These are phyloP conservation scores for Aldrovandia affinis DNA, from an alignment of 2,797 vertebrate genomes.

Conservation along the genomic window DNA sequence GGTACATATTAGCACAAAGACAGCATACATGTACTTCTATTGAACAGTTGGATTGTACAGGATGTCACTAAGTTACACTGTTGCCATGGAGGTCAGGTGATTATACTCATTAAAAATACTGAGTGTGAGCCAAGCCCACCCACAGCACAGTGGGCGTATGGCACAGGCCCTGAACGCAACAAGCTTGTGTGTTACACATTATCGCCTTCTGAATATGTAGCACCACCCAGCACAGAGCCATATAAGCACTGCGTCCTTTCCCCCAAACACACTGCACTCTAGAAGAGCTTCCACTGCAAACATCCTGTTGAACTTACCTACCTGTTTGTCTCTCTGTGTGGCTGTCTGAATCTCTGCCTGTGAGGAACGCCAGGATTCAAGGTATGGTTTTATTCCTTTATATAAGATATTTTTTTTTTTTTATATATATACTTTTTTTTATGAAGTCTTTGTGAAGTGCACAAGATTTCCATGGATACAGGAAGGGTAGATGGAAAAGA, in stretches of 20 bases:
- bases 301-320: not conserved
- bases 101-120: not conserved
- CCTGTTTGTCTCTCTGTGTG: not conserved
- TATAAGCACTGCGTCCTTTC: constrained; percentile 3
- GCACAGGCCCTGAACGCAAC: not conserved
- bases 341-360: not conserved
- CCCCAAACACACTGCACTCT: not conserved
- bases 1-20: not conserved
- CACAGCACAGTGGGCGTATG: not conserved
- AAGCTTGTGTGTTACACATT: not conserved
- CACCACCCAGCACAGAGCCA: not conserved
- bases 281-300: not conserved
- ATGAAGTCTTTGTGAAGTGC: no score
- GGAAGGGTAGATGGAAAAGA: no score
- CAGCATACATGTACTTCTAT: not conserved
- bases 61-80: not conserved
- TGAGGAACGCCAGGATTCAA: not conserved
- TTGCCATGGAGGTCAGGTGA: constrained; percentile 19
- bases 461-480: no score
- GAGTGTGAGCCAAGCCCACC: not conserved
- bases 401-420: no score
- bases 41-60: constrained; percentile 6
- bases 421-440: no score
- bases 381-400: not conserved
- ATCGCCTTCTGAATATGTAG: constrained; percentile 29